Evolutionary conservation across 92 coral and sea anemone genomes (phyloP), one percentile per base, ranked within the genome.

Genomic region (Phenganax marumi): DNA sequence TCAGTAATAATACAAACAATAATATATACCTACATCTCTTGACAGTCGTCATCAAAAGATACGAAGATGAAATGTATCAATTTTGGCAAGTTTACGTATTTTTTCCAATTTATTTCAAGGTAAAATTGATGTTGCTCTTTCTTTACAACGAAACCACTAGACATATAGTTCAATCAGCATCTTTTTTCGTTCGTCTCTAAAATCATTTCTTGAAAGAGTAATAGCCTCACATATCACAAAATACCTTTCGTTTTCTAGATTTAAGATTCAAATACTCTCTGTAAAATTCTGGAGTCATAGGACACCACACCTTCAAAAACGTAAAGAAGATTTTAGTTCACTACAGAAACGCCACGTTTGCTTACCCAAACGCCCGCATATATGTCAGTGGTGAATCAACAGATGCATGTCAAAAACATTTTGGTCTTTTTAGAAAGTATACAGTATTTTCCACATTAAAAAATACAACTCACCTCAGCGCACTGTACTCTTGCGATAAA

Each of bases 401-500:
- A 5, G 43, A 33, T 5, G 43, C 43, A 33, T 5, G 43, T 33
- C 43, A 33, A 33, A 33, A 33, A 33, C 43, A 5, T 33, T 5
- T 33, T 0, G 43, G 2, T 33, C 43, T 33, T 33, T 33, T 33
- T 33, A 33, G 43, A 33, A 33, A 33, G 5, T 33, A 33, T 33
- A 46, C 13, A 19, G 19, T 16, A 51, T 0, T 69, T 13, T 6
- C 2, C 24, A 6, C 8, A n/a, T 12, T 53, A 16, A 61, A 50
- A 14, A 16, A 3, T 7, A n/a, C 49, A 61, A 9, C 84, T 8
- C 78, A 95, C 98, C 91, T 95, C 98, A 6, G 98, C 96, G 75
- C 98, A 95, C 89, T 95, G 98, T 74, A 95, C 98, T 58, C 98
- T 87, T 23, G 98, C 98, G 65, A 95, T 95, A 79, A 92, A 95